phyloP scores from a whole-genome alignment of 2,888 invertebrate species.

The Smittia aterrima region DNA sequence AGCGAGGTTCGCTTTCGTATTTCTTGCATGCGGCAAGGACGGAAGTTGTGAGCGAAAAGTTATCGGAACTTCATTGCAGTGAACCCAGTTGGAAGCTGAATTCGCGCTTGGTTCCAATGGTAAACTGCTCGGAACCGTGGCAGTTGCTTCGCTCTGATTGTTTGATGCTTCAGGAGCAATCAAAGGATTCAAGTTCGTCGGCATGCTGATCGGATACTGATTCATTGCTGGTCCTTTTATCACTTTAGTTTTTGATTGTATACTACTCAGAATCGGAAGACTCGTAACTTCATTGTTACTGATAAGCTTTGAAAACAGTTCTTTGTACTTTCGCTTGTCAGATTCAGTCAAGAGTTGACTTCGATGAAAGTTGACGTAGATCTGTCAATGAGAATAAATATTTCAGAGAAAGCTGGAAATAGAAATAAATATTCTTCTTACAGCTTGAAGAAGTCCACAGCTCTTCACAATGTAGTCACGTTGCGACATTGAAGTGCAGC shows the following conservation, averaged over 20 bases:
- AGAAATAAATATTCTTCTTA: constrained; percentile 49
- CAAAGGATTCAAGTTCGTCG: constrained; percentile 24
- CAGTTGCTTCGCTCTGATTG: not conserved
- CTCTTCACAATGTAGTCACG: constrained; percentile 68
- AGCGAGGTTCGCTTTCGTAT: constrained; percentile 21
- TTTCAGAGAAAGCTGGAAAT: not conserved
- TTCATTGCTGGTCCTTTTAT: constrained; percentile 4
- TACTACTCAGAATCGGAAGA: not conserved
- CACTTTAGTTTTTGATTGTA: constrained; percentile 38
- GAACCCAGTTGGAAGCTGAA: constrained; percentile 1
- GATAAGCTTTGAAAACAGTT: constrained; percentile 42
- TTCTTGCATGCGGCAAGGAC: not conserved
- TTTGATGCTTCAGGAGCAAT: not conserved
- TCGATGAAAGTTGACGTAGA: constrained; percentile 48
- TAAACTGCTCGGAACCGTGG: not conserved
- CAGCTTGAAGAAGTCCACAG: constrained; percentile 67
- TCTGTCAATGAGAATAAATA: constrained; percentile 44
- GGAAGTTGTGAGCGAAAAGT: constrained; percentile 18
- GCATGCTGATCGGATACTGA: constrained; percentile 15
- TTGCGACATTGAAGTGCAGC: constrained; percentile 64
- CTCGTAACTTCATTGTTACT: constrained; percentile 2
- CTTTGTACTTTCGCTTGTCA: constrained; percentile 48
- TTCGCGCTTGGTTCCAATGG: not conserved
- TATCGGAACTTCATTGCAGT: not conserved
- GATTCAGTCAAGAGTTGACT: constrained; percentile 49